These are phyloP conservation scores for Dynastes hyllus DNA, from an alignment of 2,888 invertebrate genomes.

Conservation along the genomic window DNA sequence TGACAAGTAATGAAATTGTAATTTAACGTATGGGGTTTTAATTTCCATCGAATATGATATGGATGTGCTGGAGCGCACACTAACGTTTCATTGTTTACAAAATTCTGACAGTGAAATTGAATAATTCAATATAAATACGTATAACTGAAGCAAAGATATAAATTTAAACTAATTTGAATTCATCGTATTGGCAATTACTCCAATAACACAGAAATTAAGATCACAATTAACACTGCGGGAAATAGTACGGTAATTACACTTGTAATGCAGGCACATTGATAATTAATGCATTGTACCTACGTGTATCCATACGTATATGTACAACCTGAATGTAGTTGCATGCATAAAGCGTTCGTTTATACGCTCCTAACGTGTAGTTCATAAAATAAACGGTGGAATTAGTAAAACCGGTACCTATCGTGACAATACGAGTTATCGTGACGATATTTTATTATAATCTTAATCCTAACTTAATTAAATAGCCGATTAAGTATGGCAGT, in stretches of 20 bases:
- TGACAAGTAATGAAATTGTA: too few relatives aligned
- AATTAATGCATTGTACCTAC: constrained; percentile 23
- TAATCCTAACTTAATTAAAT: constrained; percentile 70
- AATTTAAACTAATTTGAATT: constrained; percentile 6
- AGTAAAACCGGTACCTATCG: constrained; percentile 59
- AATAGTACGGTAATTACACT: constrained; percentile 30
- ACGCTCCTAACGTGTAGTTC: constrained; percentile 45
- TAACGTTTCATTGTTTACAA: too few relatives aligned
- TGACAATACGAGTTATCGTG: constrained; percentile 65
- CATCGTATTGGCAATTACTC: background rate
- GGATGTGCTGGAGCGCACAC: background rate
- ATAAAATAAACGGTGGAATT: constrained; percentile 58
- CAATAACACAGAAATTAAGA: constrained; percentile 19
- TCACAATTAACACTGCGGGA: constrained; percentile 30
- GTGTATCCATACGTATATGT: background rate
- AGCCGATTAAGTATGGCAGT: constrained; percentile 64
- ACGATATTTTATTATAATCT: constrained; percentile 69
- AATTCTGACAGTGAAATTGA: too few relatives aligned
- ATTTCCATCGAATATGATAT: background rate
- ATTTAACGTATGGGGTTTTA: too few relatives aligned
- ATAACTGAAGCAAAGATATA: background rate
- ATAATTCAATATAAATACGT: too few relatives aligned
- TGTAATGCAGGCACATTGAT: constrained; percentile 6
- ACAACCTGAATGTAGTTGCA: constrained; percentile 10
- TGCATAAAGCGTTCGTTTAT: constrained; percentile 25